These are phyloP conservation scores for Pinna nobilis DNA, from an alignment of 1,140 invertebrate genomes.

Conservation along the genomic window DNA sequence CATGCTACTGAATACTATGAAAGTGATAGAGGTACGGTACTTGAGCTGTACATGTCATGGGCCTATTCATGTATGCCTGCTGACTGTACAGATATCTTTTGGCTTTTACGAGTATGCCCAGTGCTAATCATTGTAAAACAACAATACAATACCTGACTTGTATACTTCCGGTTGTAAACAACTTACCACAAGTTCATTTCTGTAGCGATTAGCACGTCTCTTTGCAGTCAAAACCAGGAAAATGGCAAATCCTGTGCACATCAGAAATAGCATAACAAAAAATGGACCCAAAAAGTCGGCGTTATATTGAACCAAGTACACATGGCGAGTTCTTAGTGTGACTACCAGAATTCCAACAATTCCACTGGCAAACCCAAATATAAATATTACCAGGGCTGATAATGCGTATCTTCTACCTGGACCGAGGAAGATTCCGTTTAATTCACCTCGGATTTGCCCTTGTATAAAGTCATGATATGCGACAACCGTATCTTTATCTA, in stretches of 20 bases:
- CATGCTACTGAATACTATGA: too few relatives aligned
- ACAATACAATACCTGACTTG: background rate
- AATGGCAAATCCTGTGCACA: conserved; percentile 51
- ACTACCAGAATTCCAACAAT: conserved; percentile 62
- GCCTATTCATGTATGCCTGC: too few relatives aligned
- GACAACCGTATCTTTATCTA: conserved; percentile 68
- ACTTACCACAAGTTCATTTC: conserved; percentile 61
- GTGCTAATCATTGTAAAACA: background rate
- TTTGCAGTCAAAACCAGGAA: conserved; percentile 57
- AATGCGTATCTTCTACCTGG: conserved; percentile 53
- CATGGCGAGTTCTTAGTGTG: conserved; percentile 60
- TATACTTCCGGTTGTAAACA: background rate
- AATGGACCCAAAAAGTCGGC: conserved; percentile 66
- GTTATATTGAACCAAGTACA: conserved; percentile 65
- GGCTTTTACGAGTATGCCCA: too few relatives aligned
- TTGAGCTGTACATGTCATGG: too few relatives aligned
- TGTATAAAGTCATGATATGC: conserved; percentile 67
- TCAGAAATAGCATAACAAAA: conserved; percentile 63
- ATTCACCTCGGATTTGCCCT: conserved; percentile 55
- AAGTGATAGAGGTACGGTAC: too few relatives aligned
- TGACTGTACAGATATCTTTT: too few relatives aligned
- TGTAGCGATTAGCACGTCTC: conserved; percentile 61
- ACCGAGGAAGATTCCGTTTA: conserved; percentile 62
- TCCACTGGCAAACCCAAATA: conserved; percentile 48
- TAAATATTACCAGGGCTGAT: conserved; percentile 41